These are phyloP conservation scores for Pseudonaja textilis DNA, from an alignment of 2,113 vertebrate species.

Conservation along the genomic window DNA sequence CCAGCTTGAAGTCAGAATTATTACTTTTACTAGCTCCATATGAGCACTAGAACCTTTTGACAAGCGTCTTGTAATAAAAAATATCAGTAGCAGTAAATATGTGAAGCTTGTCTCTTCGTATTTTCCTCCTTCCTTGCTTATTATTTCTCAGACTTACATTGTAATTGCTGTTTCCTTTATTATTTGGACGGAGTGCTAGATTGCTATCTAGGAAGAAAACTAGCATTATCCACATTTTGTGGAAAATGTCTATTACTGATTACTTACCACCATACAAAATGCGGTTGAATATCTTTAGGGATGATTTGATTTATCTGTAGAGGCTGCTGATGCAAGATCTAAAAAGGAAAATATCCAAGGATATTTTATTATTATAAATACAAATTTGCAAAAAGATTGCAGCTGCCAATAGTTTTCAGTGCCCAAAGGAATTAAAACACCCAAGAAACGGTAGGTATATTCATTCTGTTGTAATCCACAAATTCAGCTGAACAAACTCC, in stretches of 20 bases:
- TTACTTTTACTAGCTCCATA: background rate
- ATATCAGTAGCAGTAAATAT: background rate
- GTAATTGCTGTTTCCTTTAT: background rate
- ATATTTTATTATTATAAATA: background rate
- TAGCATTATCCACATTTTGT: background rate
- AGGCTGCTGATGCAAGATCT: background rate
- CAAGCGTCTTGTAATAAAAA: background rate
- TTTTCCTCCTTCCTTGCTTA: background rate
- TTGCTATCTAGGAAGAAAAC: constrained; percentile 6
- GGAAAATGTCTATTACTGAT: background rate
- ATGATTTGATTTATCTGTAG: constrained; percentile 9
- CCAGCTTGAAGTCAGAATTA: background rate
- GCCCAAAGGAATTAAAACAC: background rate
- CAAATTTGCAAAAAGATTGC: background rate
- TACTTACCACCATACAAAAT: constrained; percentile 4
- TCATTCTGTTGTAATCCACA: background rate
- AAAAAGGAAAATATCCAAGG: background rate
- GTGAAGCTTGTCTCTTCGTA: background rate
- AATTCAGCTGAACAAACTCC: background rate
- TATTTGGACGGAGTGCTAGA: constrained; percentile 13
- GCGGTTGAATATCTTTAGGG: background rate
- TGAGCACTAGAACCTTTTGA: background rate
- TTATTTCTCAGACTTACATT: background rate
- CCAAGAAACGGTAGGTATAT: background rate
- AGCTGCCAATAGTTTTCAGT: background rate